Evolutionary conservation across 2,888 invertebrate genomes (phyloP).

Genomic region (Scelioninae gen. 2): DNA sequence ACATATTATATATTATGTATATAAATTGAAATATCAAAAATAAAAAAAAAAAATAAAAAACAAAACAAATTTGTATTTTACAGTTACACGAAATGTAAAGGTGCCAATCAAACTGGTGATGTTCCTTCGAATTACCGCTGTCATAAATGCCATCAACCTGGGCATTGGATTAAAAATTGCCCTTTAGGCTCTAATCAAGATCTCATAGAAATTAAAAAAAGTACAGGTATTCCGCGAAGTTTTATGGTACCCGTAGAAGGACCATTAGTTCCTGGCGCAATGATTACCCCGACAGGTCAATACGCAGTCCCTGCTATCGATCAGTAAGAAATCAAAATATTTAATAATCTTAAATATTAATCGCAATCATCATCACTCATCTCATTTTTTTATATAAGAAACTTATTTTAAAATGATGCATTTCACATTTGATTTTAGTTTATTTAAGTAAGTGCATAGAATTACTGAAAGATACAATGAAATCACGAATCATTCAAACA

Average conservation of each 20-base stretch:
- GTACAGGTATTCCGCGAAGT: conserved; percentile 97
- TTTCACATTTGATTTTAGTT: conserved; percentile 15
- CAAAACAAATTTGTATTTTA: conserved; percentile 38
- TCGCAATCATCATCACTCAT: too few relatives aligned
- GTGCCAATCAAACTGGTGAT: conserved; percentile 90
- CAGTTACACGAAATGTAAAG: conserved; percentile 92
- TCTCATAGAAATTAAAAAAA: conserved; percentile 89
- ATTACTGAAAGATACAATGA: not conserved
- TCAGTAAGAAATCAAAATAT: conserved; percentile 79
- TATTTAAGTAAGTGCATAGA: not conserved
- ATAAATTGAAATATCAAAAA: not conserved
- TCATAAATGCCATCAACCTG: conserved; percentile 94
- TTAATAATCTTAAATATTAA: too few relatives aligned
- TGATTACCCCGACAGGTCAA: conserved; percentile 91
- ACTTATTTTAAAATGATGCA: too few relatives aligned
- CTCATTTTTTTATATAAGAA: too few relatives aligned
- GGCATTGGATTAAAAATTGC: conserved; percentile 99
- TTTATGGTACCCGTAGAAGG: conserved; percentile 96
- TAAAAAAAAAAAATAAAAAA: conserved; percentile 7
- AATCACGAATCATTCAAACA: too few relatives aligned
- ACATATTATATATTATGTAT: too few relatives aligned
- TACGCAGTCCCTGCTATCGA: conserved; percentile 93
- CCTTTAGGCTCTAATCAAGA: conserved; percentile 83
- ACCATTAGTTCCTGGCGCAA: conserved; percentile 91
- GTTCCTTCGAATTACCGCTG: conserved; percentile 96